phyloP scores from a whole-genome alignment of 2,888 invertebrate species.

The Villa cingulata region DNA sequence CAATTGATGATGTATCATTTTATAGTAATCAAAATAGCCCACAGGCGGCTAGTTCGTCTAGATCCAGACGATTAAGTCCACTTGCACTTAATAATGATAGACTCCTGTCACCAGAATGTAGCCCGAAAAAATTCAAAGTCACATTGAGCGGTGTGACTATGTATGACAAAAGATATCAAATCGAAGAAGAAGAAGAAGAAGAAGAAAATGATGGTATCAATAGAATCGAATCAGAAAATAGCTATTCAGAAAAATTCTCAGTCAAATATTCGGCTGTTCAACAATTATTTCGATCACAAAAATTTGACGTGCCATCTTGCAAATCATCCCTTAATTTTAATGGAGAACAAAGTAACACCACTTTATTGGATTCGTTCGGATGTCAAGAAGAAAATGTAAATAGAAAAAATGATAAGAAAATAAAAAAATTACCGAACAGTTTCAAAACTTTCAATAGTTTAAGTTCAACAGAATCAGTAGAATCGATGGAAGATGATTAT shows the following conservation, averaged over 20 bases:
- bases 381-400: background rate
- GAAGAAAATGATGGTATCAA: too few species aligned
- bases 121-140: constrained; percentile 28
- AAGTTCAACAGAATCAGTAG: constrained; percentile 40
- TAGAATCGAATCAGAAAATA: too few species aligned
- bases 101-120: constrained; percentile 30
- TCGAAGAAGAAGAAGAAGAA: too few species aligned
- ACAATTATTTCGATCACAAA: too few species aligned
- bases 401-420: constrained; percentile 10
- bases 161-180: constrained; percentile 16
- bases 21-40: constrained; percentile 25
- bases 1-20: constrained; percentile 32
- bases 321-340: too few species aligned
- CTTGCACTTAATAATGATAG: constrained; percentile 7
- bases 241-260: too few species aligned
- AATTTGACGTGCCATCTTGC: constrained; percentile 18
- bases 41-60: constrained; percentile 13
- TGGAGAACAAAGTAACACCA: too few species aligned
- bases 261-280: too few species aligned
- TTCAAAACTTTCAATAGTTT: constrained; percentile 38
- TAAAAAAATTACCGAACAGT: too few species aligned
- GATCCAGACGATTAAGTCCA: constrained; percentile 16
- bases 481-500: constrained; percentile 51
- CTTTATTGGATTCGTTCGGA: too few species aligned
- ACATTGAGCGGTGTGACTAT: constrained; percentile 15